Conservation (phyloP, 2,888 invertebrate genomes). For the Chesias legatella region DNA sequence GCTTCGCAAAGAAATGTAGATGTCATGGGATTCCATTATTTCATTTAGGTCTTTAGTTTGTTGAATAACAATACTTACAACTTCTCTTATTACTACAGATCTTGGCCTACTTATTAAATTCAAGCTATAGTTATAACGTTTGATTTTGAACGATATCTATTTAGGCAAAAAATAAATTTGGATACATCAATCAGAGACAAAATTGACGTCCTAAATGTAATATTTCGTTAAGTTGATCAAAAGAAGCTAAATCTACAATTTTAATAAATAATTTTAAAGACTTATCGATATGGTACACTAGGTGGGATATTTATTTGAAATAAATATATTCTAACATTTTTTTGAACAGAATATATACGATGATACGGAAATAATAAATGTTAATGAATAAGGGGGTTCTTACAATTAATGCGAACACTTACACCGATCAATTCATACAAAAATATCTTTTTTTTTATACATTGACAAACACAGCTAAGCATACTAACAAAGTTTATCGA, state of each 20-base stretch:
- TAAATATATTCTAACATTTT: constrained; percentile 11
- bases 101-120: constrained; percentile 41
- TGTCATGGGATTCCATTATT: constrained; percentile 55
- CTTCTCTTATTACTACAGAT: constrained; percentile 48
- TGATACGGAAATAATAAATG: constrained; percentile 15
- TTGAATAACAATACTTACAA: constrained; percentile 45
- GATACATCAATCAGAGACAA: constrained; percentile 3
- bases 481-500: constrained; percentile 43
- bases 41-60: constrained; percentile 34
- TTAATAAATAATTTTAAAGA: constrained; percentile 32
- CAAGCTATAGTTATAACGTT: constrained; percentile 41
- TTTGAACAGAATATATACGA: constrained; percentile 13
- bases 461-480: constrained; percentile 66
- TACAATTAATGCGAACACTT: constrained; percentile 62
- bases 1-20: constrained; percentile 76
- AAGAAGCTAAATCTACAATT: constrained; percentile 34
- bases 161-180: constrained; percentile 1
- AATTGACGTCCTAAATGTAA: no score
- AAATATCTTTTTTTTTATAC: constrained; percentile 77
- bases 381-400: constrained; percentile 35
- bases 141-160: constrained; percentile 6
- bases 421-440: constrained; percentile 71
- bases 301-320: constrained; percentile 59
- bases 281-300: constrained; percentile 70
- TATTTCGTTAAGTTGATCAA: constrained; percentile 13